These are phyloP conservation scores for Staurois parvus DNA, from an alignment of 2,797 vertebrate genomes.

Conservation along the genomic window DNA sequence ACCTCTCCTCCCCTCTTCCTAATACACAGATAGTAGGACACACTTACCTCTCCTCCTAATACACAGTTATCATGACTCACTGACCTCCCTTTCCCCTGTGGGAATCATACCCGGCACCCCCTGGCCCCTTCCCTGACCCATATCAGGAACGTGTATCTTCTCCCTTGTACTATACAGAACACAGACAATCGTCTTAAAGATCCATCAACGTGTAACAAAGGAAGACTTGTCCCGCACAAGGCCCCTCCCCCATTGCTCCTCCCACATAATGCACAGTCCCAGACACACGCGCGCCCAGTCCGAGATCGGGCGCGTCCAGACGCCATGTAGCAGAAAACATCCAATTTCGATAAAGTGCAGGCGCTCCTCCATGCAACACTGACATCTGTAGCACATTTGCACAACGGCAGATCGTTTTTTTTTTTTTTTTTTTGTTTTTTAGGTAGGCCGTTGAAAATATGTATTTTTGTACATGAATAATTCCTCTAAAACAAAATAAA, in stretches of 20 bases:
- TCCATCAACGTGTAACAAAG: slow-evolving; percentile 33
- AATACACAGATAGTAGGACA: not conserved
- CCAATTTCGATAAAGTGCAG: slow-evolving; percentile 34
- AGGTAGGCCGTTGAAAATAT: slow-evolving; percentile 33
- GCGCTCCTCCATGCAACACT: slow-evolving; percentile 33
- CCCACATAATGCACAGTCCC: not conserved
- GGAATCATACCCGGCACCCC: too few species aligned
- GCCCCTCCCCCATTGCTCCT: not conserved
- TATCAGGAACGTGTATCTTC: not conserved
- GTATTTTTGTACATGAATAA: slow-evolving; percentile 2
- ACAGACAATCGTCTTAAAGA: not conserved
- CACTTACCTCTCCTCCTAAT: not conserved
- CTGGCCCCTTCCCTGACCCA: too few species aligned
- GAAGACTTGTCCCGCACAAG: slow-evolving; percentile 40
- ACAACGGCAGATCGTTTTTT: slow-evolving; percentile 4
- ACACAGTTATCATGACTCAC: too few species aligned
- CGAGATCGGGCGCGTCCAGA: not conserved
- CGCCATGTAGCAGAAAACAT: slow-evolving; percentile 11
- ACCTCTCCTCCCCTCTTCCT: not conserved
- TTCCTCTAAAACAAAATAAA: slow-evolving; percentile 38
- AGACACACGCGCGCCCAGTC: not conserved
- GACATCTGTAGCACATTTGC: not conserved
- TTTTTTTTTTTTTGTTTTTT: not conserved
- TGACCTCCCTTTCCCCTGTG: too few species aligned
- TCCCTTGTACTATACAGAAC: not conserved